Percentiles rank a stretch among this genome's conserved stretches.
phyloP scores from a whole-genome alignment of 2,888 invertebrate genomes.

The Troides oblongomaculatus region DNA sequence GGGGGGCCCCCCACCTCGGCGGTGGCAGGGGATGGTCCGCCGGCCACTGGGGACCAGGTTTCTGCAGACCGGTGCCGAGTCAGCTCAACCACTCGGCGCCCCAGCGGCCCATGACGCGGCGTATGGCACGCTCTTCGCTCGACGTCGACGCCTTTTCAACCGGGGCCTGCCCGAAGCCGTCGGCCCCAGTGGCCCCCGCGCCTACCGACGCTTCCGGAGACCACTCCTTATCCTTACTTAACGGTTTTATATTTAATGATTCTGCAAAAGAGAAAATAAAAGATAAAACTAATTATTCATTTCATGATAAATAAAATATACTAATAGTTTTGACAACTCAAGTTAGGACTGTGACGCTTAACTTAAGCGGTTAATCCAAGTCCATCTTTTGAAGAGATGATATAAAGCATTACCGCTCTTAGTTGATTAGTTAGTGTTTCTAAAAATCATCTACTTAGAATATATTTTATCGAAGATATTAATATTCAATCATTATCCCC shows the following conservation, averaged over 20 bases:
- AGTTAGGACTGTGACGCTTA: no score
- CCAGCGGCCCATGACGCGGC: constrained; percentile 89
- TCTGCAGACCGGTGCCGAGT: constrained; percentile 84
- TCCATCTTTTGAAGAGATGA: no score
- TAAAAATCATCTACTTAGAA: no score
- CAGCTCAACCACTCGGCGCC: constrained; percentile 98
- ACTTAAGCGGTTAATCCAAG: no score
- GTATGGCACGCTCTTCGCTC: constrained; percentile 70
- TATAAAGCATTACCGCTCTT: no score
- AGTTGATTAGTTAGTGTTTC: no score
- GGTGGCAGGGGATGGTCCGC: constrained; percentile 72
- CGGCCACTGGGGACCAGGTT: constrained; percentile 66
- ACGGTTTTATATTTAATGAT: constrained; percentile 79
- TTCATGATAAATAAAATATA: no score
- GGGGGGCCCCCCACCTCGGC: constrained; percentile 72
- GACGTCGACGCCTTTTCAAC: constrained; percentile 60
- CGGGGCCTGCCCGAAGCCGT: constrained; percentile 51
- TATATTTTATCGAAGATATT: no score
- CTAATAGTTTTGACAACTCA: no score
- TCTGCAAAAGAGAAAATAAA: constrained; percentile 51
- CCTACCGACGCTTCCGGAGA: constrained; percentile 66
- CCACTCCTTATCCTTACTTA: constrained; percentile 75
- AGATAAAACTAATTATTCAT: neutral
- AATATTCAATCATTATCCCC: no score
- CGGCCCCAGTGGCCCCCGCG: constrained; percentile 68